phyloP scores from a whole-genome alignment of 2,113 vertebrate species.

The Mandrillus leucophaeus region DNA sequence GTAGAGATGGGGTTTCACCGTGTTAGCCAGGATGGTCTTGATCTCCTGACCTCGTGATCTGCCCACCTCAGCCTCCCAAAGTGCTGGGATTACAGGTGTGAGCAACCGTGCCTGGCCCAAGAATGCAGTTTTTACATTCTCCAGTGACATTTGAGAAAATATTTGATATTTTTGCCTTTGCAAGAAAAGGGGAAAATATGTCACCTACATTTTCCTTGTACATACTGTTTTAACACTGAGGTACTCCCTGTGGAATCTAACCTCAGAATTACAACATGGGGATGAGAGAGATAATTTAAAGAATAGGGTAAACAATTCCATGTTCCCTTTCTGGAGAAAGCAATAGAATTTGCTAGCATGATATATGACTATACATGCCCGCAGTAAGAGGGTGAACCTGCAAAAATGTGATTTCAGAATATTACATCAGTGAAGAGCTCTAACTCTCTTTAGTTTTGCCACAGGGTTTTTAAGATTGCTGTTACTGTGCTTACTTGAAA shows the following conservation, averaged over 20 bases:
- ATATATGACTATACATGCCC: constrained; percentile 32
- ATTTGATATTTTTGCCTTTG: constrained; percentile 34
- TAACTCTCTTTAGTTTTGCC: constrained; percentile 46
- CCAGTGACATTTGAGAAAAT: neutral
- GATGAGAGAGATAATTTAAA: constrained; percentile 52
- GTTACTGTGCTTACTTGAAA: constrained; percentile 57
- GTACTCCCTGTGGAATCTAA: neutral
- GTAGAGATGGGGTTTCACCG: too few relatives aligned
- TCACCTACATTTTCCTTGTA: neutral
- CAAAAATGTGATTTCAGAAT: constrained; percentile 61
- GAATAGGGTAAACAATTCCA: constrained; percentile 15
- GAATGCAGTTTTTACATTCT: neutral
- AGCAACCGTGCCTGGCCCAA: too few relatives aligned
- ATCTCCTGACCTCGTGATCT: too few relatives aligned
- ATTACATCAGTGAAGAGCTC: constrained; percentile 44
- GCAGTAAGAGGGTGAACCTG: constrained; percentile 53
- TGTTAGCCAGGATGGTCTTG: too few relatives aligned
- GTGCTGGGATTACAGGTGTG: neutral
- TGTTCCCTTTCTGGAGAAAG: constrained; percentile 27
- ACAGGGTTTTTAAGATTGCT: constrained; percentile 60
- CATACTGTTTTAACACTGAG: neutral
- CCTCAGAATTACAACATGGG: constrained; percentile 25
- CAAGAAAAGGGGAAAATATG: neutral
- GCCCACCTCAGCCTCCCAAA: too few relatives aligned
- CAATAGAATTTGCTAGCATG: constrained; percentile 32